Evolutionary conservation across 2,888 invertebrate genomes (phyloP).

Genomic region (Xestoiulus laeticollis): DNA sequence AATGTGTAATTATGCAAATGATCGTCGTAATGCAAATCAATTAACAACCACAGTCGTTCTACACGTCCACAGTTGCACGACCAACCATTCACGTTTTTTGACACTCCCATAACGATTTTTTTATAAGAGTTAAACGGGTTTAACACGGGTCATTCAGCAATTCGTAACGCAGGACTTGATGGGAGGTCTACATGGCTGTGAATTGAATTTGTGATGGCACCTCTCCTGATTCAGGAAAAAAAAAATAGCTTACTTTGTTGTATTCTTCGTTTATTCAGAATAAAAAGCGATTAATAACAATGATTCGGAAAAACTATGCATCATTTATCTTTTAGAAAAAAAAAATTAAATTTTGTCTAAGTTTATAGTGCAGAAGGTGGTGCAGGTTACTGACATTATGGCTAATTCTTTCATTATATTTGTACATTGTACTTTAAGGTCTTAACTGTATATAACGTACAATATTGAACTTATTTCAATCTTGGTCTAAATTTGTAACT

Average conservation of each 20-base stretch:
- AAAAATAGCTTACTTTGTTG: background rate
- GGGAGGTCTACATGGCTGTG: conserved; percentile 5
- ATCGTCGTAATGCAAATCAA: background rate
- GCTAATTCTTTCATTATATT: too few relatives aligned
- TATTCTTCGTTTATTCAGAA: background rate
- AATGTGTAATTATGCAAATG: conserved; percentile 27
- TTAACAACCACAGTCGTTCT: background rate
- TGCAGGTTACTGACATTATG: too few relatives aligned
- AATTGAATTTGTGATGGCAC: conserved; percentile 30
- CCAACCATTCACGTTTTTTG: background rate
- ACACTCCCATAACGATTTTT: background rate
- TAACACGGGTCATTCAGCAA: background rate
- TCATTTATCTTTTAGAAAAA: too few relatives aligned
- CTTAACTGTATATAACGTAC: too few relatives aligned
- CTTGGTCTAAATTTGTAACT: too few relatives aligned
- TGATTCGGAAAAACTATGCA: too few relatives aligned
- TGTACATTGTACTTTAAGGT: too few relatives aligned
- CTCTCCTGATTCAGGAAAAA: background rate
- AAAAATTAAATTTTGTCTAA: too few relatives aligned
- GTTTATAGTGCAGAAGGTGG: too few relatives aligned
- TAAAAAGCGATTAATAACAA: background rate
- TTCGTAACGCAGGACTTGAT: conserved; percentile 30
- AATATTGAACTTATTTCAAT: too few relatives aligned
- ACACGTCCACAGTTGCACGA: background rate
- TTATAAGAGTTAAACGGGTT: conserved; percentile 3